Percentiles rank a stretch among this genome's conserved stretches.
Conservation (phyloP, 1,140 invertebrate species). For the Trichonephila clavipes region DNA sequence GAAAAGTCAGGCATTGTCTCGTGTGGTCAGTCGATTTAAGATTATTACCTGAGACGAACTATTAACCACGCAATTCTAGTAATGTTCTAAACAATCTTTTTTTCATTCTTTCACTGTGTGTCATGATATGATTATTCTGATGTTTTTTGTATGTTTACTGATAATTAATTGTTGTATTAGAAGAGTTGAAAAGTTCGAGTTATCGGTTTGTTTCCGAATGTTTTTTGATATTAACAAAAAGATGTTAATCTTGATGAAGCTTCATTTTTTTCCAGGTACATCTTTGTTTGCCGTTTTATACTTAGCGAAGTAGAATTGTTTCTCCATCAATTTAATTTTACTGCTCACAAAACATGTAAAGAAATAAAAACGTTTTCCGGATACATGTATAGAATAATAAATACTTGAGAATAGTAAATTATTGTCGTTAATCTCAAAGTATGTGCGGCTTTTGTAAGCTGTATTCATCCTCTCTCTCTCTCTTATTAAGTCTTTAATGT, state of each 20-base stretch:
- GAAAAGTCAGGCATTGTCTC: neutral
- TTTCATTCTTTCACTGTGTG: neutral
- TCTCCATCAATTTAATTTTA: too few species aligned
- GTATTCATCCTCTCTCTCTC: too few species aligned
- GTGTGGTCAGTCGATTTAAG: too few species aligned
- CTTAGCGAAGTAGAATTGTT: too few species aligned
- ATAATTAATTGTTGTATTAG: neutral
- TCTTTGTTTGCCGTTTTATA: neutral
- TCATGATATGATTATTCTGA: neutral
- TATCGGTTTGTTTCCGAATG: neutral
- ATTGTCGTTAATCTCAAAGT: too few species aligned
- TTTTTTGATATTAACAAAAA: neutral
- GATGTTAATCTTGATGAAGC: neutral
- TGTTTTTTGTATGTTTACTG: neutral
- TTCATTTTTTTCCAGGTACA: neutral
- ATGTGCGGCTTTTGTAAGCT: too few species aligned
- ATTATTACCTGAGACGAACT: neutral
- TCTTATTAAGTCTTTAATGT: too few species aligned
- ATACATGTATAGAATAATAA: too few species aligned
- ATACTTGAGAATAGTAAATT: too few species aligned
- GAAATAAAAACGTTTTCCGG: too few species aligned
- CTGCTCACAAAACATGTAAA: too few species aligned
- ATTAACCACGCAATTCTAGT: neutral
- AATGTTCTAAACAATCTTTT: neutral
- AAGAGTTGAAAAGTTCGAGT: neutral